Evolutionary conservation across 2,797 vertebrate species (phyloP).

Genomic region (Serranus cabrilla): DNA sequence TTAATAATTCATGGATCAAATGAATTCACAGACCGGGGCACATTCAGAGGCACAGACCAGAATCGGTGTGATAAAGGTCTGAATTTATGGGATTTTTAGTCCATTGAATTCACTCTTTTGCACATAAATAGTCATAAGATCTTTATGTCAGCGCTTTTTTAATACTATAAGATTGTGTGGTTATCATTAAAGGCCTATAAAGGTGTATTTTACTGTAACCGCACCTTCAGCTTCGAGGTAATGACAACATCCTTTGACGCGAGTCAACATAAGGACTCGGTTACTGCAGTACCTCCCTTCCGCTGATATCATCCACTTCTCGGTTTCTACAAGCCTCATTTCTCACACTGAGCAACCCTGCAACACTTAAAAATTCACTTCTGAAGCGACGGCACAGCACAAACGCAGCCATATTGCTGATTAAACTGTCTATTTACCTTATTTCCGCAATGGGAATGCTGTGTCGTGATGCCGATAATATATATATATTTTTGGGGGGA

Average conservation of each 20-base stretch:
- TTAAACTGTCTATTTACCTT: slow-evolving; percentile 72
- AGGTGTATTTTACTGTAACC: slow-evolving; percentile 71
- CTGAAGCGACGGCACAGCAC: slow-evolving; percentile 47
- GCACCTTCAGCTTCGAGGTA: slow-evolving; percentile 77
- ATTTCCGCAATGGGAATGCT: slow-evolving; percentile 64
- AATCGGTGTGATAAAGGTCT: slow-evolving; percentile 11
- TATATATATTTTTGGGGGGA: not conserved
- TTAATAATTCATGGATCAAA: slow-evolving; percentile 54
- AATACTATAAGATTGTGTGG: not conserved
- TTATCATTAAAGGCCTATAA: slow-evolving; percentile 24
- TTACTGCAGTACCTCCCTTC: slow-evolving; percentile 74
- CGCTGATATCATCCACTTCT: slow-evolving; percentile 70
- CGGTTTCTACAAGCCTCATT: slow-evolving; percentile 36
- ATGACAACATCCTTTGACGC: slow-evolving; percentile 83
- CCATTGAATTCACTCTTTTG: not conserved
- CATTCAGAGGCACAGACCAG: slow-evolving; percentile 15
- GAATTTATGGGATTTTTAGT: not conserved
- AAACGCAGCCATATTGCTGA: slow-evolving; percentile 74
- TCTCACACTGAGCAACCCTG: slow-evolving; percentile 35
- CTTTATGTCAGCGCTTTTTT: not conserved
- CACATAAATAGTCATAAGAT: not conserved
- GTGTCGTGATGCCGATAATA: slow-evolving; percentile 66
- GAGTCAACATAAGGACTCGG: slow-evolving; percentile 74
- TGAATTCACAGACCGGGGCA: slow-evolving; percentile 26
- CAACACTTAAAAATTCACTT: slow-evolving; percentile 52